Percentiles rank a stretch among this genome's conserved stretches.
Conservation (phyloP, 2,113 vertebrate species). For the Oryzias javanicus region DNA sequence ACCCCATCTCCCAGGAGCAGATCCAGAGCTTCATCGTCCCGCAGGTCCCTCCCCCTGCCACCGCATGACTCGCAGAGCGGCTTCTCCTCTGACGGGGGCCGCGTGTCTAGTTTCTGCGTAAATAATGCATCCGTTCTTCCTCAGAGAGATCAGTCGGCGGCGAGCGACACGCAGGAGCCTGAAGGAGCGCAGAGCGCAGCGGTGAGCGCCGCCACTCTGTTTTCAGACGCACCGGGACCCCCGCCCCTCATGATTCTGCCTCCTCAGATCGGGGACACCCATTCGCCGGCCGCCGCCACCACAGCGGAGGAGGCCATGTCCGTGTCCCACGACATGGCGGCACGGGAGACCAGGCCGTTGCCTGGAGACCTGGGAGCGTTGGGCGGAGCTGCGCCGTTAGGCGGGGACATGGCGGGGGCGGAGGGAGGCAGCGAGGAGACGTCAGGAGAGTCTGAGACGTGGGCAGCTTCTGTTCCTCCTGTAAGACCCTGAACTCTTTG, state of each 20-base stretch:
- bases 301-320: slow-evolving; percentile 90
- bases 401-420: slow-evolving; percentile 64
- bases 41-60: slow-evolving; percentile 56
- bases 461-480: slow-evolving; percentile 86
- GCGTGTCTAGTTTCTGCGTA: slow-evolving; percentile 51
- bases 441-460: slow-evolving; percentile 80
- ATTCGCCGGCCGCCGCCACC: slow-evolving; percentile 85
- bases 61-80: neutral
- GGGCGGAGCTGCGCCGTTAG: slow-evolving; percentile 54
- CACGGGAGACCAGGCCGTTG: slow-evolving; percentile 68
- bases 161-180: slow-evolving; percentile 45
- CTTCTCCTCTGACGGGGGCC: slow-evolving; percentile 25
- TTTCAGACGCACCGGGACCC: neutral
- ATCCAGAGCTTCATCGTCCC: slow-evolving; percentile 83
- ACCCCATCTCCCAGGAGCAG: slow-evolving; percentile 84
- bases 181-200: slow-evolving; percentile 51
- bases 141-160: slow-evolving; percentile 58
- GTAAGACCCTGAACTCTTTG: slow-evolving; percentile 68
- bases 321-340: slow-evolving; percentile 66
- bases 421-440: slow-evolving; percentile 75
- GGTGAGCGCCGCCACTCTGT: slow-evolving; percentile 39
- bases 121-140: slow-evolving; percentile 60
- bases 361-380: slow-evolving; percentile 60
- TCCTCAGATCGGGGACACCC: slow-evolving; percentile 75
- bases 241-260: neutral